Evolutionary conservation across 2,888 invertebrate genomes (phyloP), one percentile per base, ranked within the genome.

Genomic region (Morpho achilles): DNA sequence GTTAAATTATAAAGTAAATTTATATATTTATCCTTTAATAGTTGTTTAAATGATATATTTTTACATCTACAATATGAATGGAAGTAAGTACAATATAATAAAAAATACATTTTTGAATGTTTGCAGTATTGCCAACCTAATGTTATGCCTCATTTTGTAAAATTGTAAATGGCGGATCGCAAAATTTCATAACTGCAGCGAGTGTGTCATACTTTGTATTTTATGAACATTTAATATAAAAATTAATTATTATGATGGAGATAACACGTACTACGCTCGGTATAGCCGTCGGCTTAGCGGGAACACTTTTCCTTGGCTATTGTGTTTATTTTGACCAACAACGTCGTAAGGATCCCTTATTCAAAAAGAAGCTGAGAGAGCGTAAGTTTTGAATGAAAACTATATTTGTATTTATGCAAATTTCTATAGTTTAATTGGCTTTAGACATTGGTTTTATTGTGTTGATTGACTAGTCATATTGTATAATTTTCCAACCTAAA

Each of bases 241-340:
- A 65, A 66, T 69, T 68, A 71, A 73, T 68, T 63, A 63, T 69
- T 69, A 76, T 65, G 68, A 93, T 93, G 91, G 93, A 93, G 82
- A 91, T 94, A 77, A 94, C 95, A 64, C 96, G 94, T 84, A 92
- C 96, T 63, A 94, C 95, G 51, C 91, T 96, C 67, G 96, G 96
- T 61, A 94, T 97, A 74, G 97, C 97, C 64, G 97, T 96, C 63
- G 98, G 98, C 59, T 94, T 98, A 70, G 97, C 97, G 65, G 97
- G 97, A 53, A 95, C 96, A 51, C 88, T 98, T 73, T 96, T 99
- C 77, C 90, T 99, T 70, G 98, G 99, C 61, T 99, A 99, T 87
- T 99, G 99, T 92, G 95, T 98, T 82, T 99, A 99, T 91, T 99
- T 99, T 90, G 99, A 99, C 87, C 94, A 95, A 76, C 97, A 98